Base-by-base conservation (phyloP, 2,888 invertebrate genomes). In the Anoncus sp. region DNA sequence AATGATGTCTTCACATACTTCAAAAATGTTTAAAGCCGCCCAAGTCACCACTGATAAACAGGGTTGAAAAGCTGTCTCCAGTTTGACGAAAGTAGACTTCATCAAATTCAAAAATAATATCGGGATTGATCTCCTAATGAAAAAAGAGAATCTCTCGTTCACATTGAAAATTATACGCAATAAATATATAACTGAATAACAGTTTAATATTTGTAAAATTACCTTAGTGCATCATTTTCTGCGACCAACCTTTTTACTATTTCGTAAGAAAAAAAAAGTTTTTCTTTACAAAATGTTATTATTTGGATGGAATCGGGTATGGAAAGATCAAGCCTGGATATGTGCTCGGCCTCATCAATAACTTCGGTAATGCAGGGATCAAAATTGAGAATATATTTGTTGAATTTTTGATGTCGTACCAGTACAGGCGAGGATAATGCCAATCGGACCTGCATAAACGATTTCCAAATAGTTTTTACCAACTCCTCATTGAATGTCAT, bases 1-100 rank as follows among this genome's bases (percentile, higher is more conserved):
- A 69, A 92, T 92, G 45, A 96, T 94, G 20, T 92, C 91, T 1
- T 92, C 91, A 83, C 94, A 95, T 85, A 94, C 94, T 38, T 94
- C 90, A 0, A 94, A 93, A 82, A 96, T 94, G 86, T 95, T 95
- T 83, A 96, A 93, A 0, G 97, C 97, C 0, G 96, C 94, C 97
- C 97, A 98, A 0, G 96, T 96, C 18, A 97, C 94, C 1, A 94
- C 94, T 0, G 96, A 95, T 12, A 97, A 91, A 1, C 96, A 97
- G 0, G 97, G 96, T 89, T 95, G 94, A 80, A 97, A 94, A 0
- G 94, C 94, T 63, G 93, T 92, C 79, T 96, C 96, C 81, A 96
- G 88, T 87, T 94, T 94, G 77, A 94, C 92, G 12, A 97, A 90
- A 75, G 94, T 93, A 3, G 94, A 93, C 63, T 94, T 93, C 88